Base-by-base conservation (phyloP, 1,140 invertebrate species). In the Subanguina moxae region DNA sequence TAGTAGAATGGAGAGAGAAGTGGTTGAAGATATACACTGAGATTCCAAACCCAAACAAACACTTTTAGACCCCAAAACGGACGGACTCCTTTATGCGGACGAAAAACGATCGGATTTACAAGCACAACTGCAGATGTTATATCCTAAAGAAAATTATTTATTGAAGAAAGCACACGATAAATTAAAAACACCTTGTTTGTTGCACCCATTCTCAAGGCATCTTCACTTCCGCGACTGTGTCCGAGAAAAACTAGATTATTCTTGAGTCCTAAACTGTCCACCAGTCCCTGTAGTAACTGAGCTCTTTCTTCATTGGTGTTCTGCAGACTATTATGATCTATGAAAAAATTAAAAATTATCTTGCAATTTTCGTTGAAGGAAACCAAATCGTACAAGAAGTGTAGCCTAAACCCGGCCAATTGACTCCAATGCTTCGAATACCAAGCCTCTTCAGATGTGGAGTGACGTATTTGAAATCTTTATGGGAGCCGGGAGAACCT, bases 331-430 rank as follows among this genome's bases (percentile, higher is more conserved):
- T 74, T 52, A 62, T 77, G 62, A 38, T 17, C 45, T 13, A 21
- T 23, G 30, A 66, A 59, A 21, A 57, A 17, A 8, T 19, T 58
- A 25, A 21, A 0, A n/a, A 21, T 38, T 23, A 30, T n/a, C n/a
- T n/a, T n/a, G n/a, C n/a, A n/a, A n/a, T 21, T 28, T 21, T 19
- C 38, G 1, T 32, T 27, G 7, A 27, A 27, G 8, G n/a, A 19
- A 62, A 63, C 13, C 23, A 15, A 68, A 9, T 45, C 67, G 27
- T 42, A 79, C 76, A 73, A 19, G 43, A 19, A 25, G 75, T 69
- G 61, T 74, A 78, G n/a, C 77, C 76, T 52, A 74, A 62, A n/a
- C 76, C 76, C 13, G 76, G 76, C 46, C 61, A 79, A 71, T 77
- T 77, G 28, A 77, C 48, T 8, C 42, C 77, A 63, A 77, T 75